Conservation (phyloP, 2,888 invertebrate species). For the Agrotis puta region DNA sequence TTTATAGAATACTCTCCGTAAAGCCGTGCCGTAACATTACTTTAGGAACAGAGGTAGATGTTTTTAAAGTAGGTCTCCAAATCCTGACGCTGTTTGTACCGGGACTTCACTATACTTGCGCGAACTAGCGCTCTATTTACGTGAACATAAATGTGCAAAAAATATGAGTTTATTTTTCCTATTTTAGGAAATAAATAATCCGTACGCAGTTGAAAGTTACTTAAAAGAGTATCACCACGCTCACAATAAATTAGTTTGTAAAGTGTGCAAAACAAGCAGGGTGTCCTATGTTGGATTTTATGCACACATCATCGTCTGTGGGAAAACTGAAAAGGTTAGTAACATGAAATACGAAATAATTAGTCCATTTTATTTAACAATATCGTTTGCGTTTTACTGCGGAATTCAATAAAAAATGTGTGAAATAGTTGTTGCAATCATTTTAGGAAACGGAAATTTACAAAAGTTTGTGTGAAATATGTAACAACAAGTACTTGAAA, state of each 20-base stretch:
- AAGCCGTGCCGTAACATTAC: too few relatives aligned
- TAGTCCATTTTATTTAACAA: too few relatives aligned
- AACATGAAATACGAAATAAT: background rate
- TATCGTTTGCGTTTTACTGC: too few relatives aligned
- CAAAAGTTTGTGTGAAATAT: slow-evolving; percentile 89
- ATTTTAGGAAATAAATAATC: slow-evolving; percentile 68
- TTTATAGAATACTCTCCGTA: too few relatives aligned
- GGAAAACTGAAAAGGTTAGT: slow-evolving; percentile 89
- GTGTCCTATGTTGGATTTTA: slow-evolving; percentile 89
- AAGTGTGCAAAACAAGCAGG: slow-evolving; percentile 85
- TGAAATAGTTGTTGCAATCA: background rate
- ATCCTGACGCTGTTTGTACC: too few relatives aligned
- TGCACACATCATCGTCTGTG: slow-evolving; percentile 91
- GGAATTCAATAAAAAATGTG: too few relatives aligned
- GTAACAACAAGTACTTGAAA: slow-evolving; percentile 86
- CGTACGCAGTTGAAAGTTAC: slow-evolving; percentile 61
- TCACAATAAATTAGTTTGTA: slow-evolving; percentile 79
- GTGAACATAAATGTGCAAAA: background rate
- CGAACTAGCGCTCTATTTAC: too few relatives aligned
- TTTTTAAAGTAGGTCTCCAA: too few relatives aligned
- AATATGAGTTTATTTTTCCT: slow-evolving; percentile 25
- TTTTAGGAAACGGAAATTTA: slow-evolving; percentile 86
- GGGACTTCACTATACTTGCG: too few relatives aligned
- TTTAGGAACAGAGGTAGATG: too few relatives aligned
- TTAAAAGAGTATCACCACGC: slow-evolving; percentile 79